phyloP scores from a whole-genome alignment of 2,888 invertebrate species.

The Linnaemya tessellans region DNA sequence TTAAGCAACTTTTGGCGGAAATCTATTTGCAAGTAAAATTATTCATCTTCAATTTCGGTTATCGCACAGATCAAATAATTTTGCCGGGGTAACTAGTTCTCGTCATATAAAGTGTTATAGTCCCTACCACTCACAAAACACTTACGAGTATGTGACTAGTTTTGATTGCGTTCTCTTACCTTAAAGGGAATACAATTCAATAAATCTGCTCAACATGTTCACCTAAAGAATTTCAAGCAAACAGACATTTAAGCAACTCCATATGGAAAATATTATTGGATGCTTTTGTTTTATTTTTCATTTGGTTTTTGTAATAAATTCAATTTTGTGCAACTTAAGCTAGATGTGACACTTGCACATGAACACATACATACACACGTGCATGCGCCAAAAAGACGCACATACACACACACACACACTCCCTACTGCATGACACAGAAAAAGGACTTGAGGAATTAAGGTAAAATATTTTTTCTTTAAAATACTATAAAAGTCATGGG shows the following conservation, averaged over 20 bases:
- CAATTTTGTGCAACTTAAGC: conserved; percentile 61
- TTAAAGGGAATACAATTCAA: conserved; percentile 30
- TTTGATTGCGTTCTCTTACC: too few relatives aligned
- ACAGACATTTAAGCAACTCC: neutral
- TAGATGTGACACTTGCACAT: conserved; percentile 20
- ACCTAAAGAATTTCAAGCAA: conserved; percentile 1
- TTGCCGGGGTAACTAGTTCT: too few relatives aligned
- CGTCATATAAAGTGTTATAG: too few relatives aligned
- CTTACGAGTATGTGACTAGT: too few relatives aligned
- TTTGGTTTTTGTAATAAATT: conserved; percentile 56
- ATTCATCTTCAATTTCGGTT: too few relatives aligned
- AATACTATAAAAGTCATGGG: conserved; percentile 57
- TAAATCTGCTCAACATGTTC: conserved; percentile 46
- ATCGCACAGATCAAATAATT: too few relatives aligned
- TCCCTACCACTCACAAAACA: too few relatives aligned
- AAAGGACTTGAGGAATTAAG: conserved; percentile 58
- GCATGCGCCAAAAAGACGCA: neutral
- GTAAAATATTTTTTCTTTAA: conserved; percentile 52
- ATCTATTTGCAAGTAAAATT: too few relatives aligned
- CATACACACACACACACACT: neutral
- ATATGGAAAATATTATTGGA: neutral
- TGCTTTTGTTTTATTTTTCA: neutral
- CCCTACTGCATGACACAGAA: neutral
- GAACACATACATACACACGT: neutral
- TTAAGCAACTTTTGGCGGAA: too few relatives aligned